Evolutionary conservation across 2,797 vertebrate species (phyloP), one percentile per base, ranked within the genome.

Genomic region (Corythornis leucogaster): DNA sequence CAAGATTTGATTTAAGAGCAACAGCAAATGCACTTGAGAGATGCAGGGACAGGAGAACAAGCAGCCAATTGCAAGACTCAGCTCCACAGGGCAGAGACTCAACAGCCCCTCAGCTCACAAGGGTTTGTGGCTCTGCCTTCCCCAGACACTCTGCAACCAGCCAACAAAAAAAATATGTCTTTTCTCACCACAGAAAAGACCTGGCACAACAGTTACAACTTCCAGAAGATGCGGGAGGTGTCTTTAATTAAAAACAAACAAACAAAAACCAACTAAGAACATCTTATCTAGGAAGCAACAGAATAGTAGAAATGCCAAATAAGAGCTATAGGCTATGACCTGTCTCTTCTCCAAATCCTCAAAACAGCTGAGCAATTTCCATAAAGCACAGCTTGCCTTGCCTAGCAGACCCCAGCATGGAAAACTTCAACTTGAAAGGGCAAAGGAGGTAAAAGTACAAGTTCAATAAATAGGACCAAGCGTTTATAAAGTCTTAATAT

Each of bases 351-450:
- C 64, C 74, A 82, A 9, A 40, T 91, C 68, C 90, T 77, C 70
- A 77, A 48, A 96, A 94, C 71, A 94, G 83, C 92, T 92, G 85
- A 94, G 63, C 79, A 48, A 75, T 40, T 88, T 94, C 78, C 87
- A 76, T 35, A 87, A 68, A 77, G 84, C 50, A 43, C 30, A 70
- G 38, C 46, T 31, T 75, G 71, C 80, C 46, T 40, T 75, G 75
- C 74, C 59, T 46, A 87, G 80, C 80, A 85, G 73, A 79, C 3
- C 17, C 40, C 5, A 7, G 64, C 3, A 0, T 31, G 71, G 90
- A 96, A 94, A 94, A 90, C 58, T 89, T 55, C 75, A 75, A 68
- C 61, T 66, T 43, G 43, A 78, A 85, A 95, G 80, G 73, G 33
- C 67, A 92, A 77, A 68, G 80, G 59, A 91, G 86, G 85, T 80